phyloP scores from a whole-genome alignment of 2,888 invertebrate species.

The Apomyelois bistriatella region DNA sequence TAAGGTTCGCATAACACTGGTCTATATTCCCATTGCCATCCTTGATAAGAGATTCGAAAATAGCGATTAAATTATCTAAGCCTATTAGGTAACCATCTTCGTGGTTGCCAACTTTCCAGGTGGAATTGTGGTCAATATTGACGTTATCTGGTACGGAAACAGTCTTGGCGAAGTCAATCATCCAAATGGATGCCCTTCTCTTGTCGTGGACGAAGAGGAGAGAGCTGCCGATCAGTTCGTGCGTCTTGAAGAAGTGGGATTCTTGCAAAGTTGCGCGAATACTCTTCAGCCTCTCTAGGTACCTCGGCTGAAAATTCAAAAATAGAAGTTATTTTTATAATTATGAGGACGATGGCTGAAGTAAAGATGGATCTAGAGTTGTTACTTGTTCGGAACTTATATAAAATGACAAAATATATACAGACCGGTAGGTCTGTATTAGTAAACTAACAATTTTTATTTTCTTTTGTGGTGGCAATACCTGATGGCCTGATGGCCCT shows the following conservation, averaged over 20 bases:
- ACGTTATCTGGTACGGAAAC: slow-evolving; percentile 87
- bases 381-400: no score
- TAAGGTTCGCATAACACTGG: slow-evolving; percentile 51
- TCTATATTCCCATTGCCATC: slow-evolving; percentile 67
- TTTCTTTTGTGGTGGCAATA: no score
- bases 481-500: no score
- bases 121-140: slow-evolving; percentile 87
- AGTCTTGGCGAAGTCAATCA: slow-evolving; percentile 99
- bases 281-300: slow-evolving; percentile 90
- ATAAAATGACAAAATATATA: no score
- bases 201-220: slow-evolving; percentile 96
- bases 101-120: slow-evolving; percentile 97
- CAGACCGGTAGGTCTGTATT: no score
- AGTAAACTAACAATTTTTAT: no score
- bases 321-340: slow-evolving; percentile 12
- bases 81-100: slow-evolving; percentile 98
- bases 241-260: slow-evolving; percentile 93
- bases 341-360: no score
- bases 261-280: slow-evolving; percentile 90
- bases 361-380: no score
- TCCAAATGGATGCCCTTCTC: slow-evolving; percentile 93
- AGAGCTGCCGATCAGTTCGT: slow-evolving; percentile 97
- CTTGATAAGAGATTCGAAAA: slow-evolving; percentile 84
- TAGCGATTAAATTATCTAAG: slow-evolving; percentile 92
- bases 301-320: slow-evolving; percentile 83